Base-by-base conservation (phyloP, 2,888 invertebrate genomes). In the Nymphalis polychloros region DNA sequence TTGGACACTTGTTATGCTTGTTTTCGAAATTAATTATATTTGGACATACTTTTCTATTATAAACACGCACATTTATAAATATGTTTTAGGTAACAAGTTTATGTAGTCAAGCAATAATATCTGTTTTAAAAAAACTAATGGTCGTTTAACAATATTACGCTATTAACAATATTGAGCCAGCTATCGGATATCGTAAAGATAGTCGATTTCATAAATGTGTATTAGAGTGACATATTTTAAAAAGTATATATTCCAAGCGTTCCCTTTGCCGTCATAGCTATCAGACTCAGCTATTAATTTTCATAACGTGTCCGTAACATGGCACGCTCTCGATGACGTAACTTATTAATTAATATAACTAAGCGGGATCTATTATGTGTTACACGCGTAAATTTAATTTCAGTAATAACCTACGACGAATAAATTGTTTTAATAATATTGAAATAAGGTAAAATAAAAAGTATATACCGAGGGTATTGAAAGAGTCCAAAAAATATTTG, bases 301-400 rank as follows among this genome's bases (percentile, higher is more conserved):
- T 65, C 68, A 70, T 59, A 68, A 64, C 68, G 57, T 41, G 52
- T 57, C 61, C 55, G 62, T 64, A 67, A 61, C 55, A 41, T 35
- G 60, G 62, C 23, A 62, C 57, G 59, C 48, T 27, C n/a, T 19
- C 60, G 47, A 61, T 70, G 68, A 68, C 68, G 70, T 64, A 60
- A 70, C 61, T 57, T 63, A 68, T 69, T 71, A 71, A 71, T 71
- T 69, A 71, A 63, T 53, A 63, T 63, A 71, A 69, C 63, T 47
- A 60, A 47, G 61, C 19, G 48, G 47, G 47, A 59, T 63, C 10
- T 59, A 17, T 62, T 53, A 17, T 52, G 16, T 62, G 53, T 60
- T 47, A 49, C 49, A 49, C 23, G 35, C 35, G 49, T 55, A 27
- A 17, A 41, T 46, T 46, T 49, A 63, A 41, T 59, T 57, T 47